Percentiles rank a stretch among this genome's conserved stretches.
Conservation (phyloP, 2,888 invertebrate genomes). For the Leptopilina myrica region DNA sequence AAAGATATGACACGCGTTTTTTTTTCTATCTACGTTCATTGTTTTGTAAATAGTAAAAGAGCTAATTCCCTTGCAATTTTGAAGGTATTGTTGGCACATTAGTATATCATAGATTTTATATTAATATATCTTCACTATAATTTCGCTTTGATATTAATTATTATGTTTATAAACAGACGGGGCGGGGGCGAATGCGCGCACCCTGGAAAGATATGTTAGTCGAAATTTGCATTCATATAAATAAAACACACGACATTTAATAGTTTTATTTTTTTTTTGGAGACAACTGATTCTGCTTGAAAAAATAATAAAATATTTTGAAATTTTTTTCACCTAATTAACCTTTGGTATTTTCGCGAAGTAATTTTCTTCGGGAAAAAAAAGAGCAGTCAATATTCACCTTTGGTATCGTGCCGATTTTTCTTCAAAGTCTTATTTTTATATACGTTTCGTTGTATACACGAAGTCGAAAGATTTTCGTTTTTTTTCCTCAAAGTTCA, state of each 20-base stretch:
- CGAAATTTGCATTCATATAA: slow-evolving; percentile 56
- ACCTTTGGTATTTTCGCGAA: slow-evolving; percentile 66
- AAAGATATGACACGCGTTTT: slow-evolving; percentile 51
- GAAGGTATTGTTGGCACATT: slow-evolving; percentile 72
- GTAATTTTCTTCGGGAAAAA: slow-evolving; percentile 52
- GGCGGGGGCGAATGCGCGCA: slow-evolving; percentile 61
- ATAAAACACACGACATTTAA: slow-evolving; percentile 55
- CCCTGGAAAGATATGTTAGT: slow-evolving; percentile 73
- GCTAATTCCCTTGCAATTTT: slow-evolving; percentile 63
- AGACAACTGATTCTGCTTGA: slow-evolving; percentile 58
- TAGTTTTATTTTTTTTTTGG: background rate
- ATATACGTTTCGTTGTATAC: background rate
- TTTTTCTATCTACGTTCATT: slow-evolving; percentile 52
- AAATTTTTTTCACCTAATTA: slow-evolving; percentile 1
- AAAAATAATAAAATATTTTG: slow-evolving; percentile 42
- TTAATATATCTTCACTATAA: slow-evolving; percentile 56
- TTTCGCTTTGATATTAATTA: slow-evolving; percentile 50
- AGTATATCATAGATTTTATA: slow-evolving; percentile 60
- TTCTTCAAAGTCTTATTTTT: slow-evolving; percentile 41
- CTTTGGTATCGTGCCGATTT: slow-evolving; percentile 72
- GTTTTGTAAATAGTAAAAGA: slow-evolving; percentile 60
- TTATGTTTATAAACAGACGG: slow-evolving; percentile 55
- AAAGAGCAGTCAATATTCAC: slow-evolving; percentile 66
- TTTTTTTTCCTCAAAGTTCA: background rate
- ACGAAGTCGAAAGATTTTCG: background rate